Evolutionary conservation across 1,140 invertebrate genomes (phyloP).

Genomic region (Dryas iulia): DNA sequence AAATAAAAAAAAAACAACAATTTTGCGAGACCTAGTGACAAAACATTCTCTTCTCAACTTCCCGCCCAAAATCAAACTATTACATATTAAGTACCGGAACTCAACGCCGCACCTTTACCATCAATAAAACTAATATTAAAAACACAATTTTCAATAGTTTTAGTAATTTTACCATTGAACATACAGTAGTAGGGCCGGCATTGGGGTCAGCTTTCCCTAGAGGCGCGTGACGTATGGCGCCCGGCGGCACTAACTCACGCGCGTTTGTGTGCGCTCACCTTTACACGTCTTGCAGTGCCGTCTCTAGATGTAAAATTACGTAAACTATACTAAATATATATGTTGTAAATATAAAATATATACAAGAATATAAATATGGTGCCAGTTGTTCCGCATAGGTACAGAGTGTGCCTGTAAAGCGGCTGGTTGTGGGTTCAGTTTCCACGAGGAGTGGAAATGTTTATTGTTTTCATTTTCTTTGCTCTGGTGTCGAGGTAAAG

Average conservation of each 20-base stretch:
- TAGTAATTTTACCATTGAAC: background rate
- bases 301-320: slow-evolving; percentile 1
- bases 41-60: too few species aligned
- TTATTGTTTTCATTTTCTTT: too few species aligned
- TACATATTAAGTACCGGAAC: too few species aligned
- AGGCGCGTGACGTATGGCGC: slow-evolving; percentile 40
- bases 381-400: too few species aligned
- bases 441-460: too few species aligned
- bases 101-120: background rate
- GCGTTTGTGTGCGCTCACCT: slow-evolving; percentile 30
- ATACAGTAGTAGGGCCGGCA: slow-evolving; percentile 19
- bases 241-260: slow-evolving; percentile 40
- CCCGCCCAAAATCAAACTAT: too few species aligned
- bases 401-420: too few species aligned
- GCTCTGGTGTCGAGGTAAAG: too few species aligned
- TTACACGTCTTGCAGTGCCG: slow-evolving; percentile 24
- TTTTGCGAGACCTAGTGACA: too few species aligned
- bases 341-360: background rate
- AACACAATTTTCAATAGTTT: slow-evolving; percentile 1
- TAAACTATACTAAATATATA: background rate
- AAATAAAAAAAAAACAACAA: too few species aligned
- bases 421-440: too few species aligned
- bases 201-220: slow-evolving; percentile 36
- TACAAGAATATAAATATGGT: background rate
- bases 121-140: background rate